Evolutionary conservation across 2,113 vertebrate genomes (phyloP), one percentile per base, ranked within the genome.

Genomic region (Hippocampus mohnikei): DNA sequence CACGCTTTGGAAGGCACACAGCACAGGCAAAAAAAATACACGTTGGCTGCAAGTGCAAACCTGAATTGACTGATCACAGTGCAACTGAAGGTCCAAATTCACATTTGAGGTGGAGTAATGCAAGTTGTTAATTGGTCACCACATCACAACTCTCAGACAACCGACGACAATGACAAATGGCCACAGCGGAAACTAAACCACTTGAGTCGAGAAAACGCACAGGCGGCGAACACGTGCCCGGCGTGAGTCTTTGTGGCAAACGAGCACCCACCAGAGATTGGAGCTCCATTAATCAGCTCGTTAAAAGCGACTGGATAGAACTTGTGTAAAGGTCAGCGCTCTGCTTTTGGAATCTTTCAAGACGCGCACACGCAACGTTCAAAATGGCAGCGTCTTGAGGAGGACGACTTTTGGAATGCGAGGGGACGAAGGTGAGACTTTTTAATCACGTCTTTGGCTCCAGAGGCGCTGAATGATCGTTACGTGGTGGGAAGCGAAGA

Each of bases 301-400:
- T 91, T 89, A 90, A 89, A 89, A 84, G 86, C 80, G 90, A 90
- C 87, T 92, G 91, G 89, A 91, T 90, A 89, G 89, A 91, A 88
- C 87, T 91, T 86, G 78, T 79, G 81, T 88, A 92, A 93, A 92
- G 92, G 91, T 93, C 91, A 92, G 81, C 40, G 60, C 81, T 83
- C 85, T 78, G 80, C 85, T 87, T 86, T 88, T 85, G 79, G 88
- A 88, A 92, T 91, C 89, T 89, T 89, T 89, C 90, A 88, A 90
- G 86, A 92, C 85, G 79, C 85, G 77, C 78, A 71, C 76, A 37
- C 44, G 55, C 81, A 48, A 37, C 69, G 63, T 69, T 67, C 15
- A 76, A 67, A 15, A 6, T 73, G 70, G 50, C 74, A 64, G 69
- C 72, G 66, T 69, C 74, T 79, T 50, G 55, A 73, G 29, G 29